Evolutionary conservation across 2,113 vertebrate genomes (phyloP).

Genomic region (Petroica traversi): DNA sequence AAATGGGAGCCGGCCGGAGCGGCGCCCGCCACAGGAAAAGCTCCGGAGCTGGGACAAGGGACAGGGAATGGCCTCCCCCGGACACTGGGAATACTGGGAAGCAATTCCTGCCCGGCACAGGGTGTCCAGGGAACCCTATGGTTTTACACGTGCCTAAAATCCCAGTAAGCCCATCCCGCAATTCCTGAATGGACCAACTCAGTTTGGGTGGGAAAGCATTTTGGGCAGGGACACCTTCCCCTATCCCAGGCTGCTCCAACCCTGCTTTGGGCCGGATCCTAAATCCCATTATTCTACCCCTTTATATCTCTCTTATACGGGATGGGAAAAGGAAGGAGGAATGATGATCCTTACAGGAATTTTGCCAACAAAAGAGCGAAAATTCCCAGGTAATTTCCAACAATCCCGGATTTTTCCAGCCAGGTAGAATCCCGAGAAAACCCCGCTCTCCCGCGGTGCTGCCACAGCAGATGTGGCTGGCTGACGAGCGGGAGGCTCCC

Average conservation of each 20-base stretch:
- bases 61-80: neutral
- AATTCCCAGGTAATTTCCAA: neutral
- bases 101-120: neutral
- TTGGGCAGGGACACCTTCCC: too few relatives aligned
- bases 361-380: neutral
- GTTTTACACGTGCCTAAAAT: rapidly evolving
- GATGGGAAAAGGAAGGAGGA: neutral
- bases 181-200: neutral
- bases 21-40: neutral
- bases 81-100: neutral
- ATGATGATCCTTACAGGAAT: neutral
- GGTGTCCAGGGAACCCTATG: neutral
- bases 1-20: neutral
- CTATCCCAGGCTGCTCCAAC: too few relatives aligned
- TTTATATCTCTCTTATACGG: neutral
- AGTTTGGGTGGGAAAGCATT: neutral
- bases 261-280: neutral
- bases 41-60: neutral
- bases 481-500: conserved; percentile 80
- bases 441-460: neutral
- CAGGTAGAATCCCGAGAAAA: neutral
- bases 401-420: neutral
- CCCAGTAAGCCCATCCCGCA: neutral
- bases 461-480: conserved; percentile 81
- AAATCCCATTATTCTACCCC: neutral